Evolutionary conservation across 2,113 vertebrate species (phyloP).

Genomic region (Chiloscyllium plagiosum): DNA sequence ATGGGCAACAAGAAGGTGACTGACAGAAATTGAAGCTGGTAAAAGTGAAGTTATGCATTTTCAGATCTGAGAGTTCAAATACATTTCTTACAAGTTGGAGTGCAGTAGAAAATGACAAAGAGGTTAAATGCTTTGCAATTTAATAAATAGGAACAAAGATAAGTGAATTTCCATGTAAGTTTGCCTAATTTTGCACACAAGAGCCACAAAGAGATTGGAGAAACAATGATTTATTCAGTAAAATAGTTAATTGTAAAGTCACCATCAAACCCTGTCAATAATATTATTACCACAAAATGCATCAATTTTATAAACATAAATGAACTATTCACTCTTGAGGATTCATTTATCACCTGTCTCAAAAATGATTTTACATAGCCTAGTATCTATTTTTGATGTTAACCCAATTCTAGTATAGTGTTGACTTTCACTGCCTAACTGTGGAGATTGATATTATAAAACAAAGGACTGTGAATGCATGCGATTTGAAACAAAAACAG

Average conservation of each 20-base stretch:
- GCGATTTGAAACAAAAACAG: too few species aligned
- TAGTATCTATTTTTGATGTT: too few species aligned
- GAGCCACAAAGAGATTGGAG: not conserved
- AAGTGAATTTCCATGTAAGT: not conserved
- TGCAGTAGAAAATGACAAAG: not conserved
- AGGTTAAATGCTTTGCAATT: not conserved
- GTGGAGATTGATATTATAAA: too few species aligned
- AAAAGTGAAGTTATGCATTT: not conserved
- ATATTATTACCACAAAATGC: too few species aligned
- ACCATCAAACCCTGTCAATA: too few species aligned
- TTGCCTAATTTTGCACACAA: not conserved
- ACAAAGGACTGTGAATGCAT: too few species aligned
- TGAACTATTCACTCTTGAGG: too few species aligned
- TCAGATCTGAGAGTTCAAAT: not conserved
- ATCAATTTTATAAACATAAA: too few species aligned
- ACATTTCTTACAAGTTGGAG: not conserved
- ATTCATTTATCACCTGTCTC: too few species aligned
- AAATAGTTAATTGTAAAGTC: not conserved
- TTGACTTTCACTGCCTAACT: too few species aligned
- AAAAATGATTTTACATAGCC: too few species aligned
- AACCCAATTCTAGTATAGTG: too few species aligned
- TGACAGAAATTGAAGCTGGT: not conserved
- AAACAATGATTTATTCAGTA: not conserved
- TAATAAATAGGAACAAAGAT: not conserved
- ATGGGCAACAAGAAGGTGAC: not conserved